phyloP scores from a whole-genome alignment of 1,140 invertebrate species.

The Tetranychus cinnabarinus region DNA sequence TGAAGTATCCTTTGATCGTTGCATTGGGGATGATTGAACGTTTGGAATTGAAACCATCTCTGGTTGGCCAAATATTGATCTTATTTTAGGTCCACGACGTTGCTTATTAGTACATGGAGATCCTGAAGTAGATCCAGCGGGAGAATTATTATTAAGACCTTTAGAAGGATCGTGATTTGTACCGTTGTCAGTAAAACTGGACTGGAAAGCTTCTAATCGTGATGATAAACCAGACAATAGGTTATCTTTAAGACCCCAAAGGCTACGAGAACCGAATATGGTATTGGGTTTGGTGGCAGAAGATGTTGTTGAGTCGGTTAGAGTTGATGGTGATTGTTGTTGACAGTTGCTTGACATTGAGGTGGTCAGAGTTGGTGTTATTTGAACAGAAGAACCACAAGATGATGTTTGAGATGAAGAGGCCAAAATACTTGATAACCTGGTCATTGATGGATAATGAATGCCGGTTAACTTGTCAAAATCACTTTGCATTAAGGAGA shows the following conservation, averaged over 20 bases:
- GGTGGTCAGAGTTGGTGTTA: too few relatives aligned
- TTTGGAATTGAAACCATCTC: constrained; percentile 8
- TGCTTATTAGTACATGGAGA: not conserved
- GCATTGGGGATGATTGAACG: not conserved
- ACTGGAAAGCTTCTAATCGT: not conserved
- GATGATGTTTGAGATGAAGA: too few relatives aligned
- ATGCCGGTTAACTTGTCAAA: too few relatives aligned
- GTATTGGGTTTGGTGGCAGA: not conserved
- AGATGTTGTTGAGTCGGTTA: too few relatives aligned
- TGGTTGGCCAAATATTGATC: constrained; percentile 15
- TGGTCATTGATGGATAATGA: too few relatives aligned
- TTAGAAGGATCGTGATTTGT: not conserved
- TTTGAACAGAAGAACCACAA: too few relatives aligned
- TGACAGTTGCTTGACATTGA: too few relatives aligned
- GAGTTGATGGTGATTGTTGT: too few relatives aligned
- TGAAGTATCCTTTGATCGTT: constrained; percentile 8
- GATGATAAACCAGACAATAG: constrained; percentile 11
- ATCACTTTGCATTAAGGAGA: too few relatives aligned
- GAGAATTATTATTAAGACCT: not conserved
- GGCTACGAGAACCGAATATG: not conserved
- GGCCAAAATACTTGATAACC: too few relatives aligned
- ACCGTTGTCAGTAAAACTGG: not conserved
- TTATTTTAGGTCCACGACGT: constrained; percentile 6
- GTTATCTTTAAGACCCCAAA: constrained; percentile 3
- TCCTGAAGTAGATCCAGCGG: not conserved